Evolutionary conservation across 2,888 invertebrate genomes (phyloP).

Genomic region (Phaedon cochleariae): DNA sequence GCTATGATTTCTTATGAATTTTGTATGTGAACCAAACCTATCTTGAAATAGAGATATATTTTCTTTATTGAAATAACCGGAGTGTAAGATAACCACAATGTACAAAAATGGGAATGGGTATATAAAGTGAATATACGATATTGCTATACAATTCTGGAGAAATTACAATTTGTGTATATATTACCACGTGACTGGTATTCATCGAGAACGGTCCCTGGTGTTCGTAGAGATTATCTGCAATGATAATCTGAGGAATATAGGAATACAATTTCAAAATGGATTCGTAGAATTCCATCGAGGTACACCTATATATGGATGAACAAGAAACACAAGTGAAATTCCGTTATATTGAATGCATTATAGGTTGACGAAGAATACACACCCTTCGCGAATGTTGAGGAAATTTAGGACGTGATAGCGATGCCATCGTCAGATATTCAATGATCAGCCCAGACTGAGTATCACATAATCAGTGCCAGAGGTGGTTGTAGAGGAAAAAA

Average conservation of each 20-base stretch:
- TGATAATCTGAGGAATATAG: neutral
- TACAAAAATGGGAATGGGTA: neutral
- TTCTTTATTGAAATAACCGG: neutral
- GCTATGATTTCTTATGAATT: too few species aligned
- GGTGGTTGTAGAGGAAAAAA: constrained; percentile 3
- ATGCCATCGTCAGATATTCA: neutral
- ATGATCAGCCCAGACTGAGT: neutral
- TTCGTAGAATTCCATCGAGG: neutral
- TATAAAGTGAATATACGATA: neutral
- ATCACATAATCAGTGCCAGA: neutral
- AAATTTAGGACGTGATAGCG: neutral
- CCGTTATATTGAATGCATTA: too few species aligned
- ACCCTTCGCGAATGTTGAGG: too few species aligned
- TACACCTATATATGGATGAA: too few species aligned
- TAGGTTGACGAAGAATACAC: too few species aligned
- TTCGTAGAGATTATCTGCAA: neutral
- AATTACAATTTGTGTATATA: neutral
- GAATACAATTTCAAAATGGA: neutral
- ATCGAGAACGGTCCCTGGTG: neutral
- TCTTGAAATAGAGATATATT: too few species aligned
- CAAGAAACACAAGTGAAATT: too few species aligned
- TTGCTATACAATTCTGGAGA: neutral
- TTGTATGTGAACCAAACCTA: too few species aligned
- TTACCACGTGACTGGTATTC: neutral
- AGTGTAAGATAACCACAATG: neutral